Conservation (phyloP, 1,140 invertebrate genomes). For the Drosophila sp. region DNA sequence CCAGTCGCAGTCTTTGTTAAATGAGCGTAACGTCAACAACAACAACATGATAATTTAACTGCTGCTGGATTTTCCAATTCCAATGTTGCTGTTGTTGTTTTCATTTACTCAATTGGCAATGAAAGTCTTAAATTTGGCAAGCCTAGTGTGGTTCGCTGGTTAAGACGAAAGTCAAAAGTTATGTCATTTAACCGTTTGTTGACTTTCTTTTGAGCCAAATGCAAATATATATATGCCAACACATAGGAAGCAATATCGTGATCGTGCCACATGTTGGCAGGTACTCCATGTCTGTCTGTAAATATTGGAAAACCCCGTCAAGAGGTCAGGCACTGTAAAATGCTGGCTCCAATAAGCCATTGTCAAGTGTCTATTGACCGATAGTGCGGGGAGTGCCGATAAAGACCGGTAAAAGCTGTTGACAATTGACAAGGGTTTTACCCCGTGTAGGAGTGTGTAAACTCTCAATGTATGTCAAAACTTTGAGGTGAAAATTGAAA, state of each 20-base stretch:
- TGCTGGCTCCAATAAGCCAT: slow-evolving; percentile 3
- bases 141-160: slow-evolving; percentile 17
- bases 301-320: slow-evolving; percentile 41
- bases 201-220: slow-evolving; percentile 76
- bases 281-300: background rate
- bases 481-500: slow-evolving; percentile 30
- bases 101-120: slow-evolving; percentile 59
- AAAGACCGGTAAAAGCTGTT: slow-evolving; percentile 49
- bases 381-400: slow-evolving; percentile 29
- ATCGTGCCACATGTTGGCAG: slow-evolving; percentile 37
- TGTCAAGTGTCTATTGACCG: slow-evolving; percentile 6
- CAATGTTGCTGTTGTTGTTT: slow-evolving; percentile 8
- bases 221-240: slow-evolving; percentile 50
- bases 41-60: slow-evolving; percentile 60
- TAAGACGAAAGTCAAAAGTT: slow-evolving; percentile 45
- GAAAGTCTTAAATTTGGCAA: slow-evolving; percentile 58
- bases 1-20: slow-evolving; percentile 45
- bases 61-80: slow-evolving; percentile 67
- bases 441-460: slow-evolving; percentile 21
- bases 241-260: slow-evolving; percentile 17
- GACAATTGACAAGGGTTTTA: slow-evolving; percentile 44
- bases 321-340: slow-evolving; percentile 43
- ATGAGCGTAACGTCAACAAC: slow-evolving; percentile 43
- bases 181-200: slow-evolving; percentile 73
- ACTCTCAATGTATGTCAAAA: slow-evolving; percentile 27